phyloP scores from a whole-genome alignment of 2,797 vertebrate genomes.

The Sebastes vulpes region DNA sequence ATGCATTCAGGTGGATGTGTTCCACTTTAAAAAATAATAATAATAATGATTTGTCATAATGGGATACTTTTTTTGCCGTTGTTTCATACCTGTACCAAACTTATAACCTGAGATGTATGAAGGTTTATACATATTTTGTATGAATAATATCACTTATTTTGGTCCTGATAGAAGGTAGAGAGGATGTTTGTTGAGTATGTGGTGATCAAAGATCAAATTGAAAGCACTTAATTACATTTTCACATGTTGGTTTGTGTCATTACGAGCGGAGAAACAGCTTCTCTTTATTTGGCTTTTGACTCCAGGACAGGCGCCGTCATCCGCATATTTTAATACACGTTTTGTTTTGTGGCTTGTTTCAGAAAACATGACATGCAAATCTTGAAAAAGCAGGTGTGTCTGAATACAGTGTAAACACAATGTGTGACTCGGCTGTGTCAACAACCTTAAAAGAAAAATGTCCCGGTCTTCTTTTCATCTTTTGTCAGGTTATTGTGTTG shows the following conservation, averaged over 20 bases:
- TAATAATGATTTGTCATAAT: conserved; percentile 50
- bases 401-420: conserved; percentile 15
- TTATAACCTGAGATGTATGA: conserved; percentile 78
- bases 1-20: conserved; percentile 71
- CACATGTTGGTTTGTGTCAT: conserved; percentile 44
- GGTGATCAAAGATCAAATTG: conserved; percentile 68
- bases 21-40: conserved; percentile 34
- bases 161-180: conserved; percentile 54
- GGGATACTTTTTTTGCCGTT: conserved; percentile 59
- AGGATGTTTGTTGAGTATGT: conserved; percentile 45
- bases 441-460: conserved; percentile 1
- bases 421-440: not conserved
- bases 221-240: conserved; percentile 81
- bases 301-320: not conserved
- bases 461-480: not conserved
- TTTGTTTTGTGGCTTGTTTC: conserved; percentile 27
- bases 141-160: conserved; percentile 71
- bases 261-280: conserved; percentile 20
- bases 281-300: conserved; percentile 33
- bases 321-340: conserved; percentile 13
- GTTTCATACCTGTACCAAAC: conserved; percentile 79
- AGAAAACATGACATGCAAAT: conserved; percentile 24
- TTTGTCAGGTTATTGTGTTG: not conserved
- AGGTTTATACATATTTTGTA: conserved; percentile 81
- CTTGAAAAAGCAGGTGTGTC: conserved; percentile 29